A percentile compares a stretch with the other conserved stretches of the same genome.
Conservation (phyloP, 2,113 vertebrate species). For the Galemys pyrenaicus region DNA sequence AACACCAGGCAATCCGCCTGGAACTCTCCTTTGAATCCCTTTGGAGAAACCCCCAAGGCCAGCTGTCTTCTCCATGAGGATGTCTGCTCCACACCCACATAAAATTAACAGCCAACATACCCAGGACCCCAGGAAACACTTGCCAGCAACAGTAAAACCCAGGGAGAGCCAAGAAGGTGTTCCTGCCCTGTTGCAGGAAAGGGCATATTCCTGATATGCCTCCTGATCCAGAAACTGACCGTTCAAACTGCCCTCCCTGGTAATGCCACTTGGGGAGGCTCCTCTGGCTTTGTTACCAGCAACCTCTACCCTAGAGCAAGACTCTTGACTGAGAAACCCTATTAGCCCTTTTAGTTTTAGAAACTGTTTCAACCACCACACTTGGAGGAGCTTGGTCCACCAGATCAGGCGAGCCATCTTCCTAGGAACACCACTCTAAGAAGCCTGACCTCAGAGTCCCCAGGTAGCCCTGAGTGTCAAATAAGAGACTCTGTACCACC, state of each 20-base stretch:
- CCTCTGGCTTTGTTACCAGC: neutral
- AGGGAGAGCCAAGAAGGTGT: neutral
- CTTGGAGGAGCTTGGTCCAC: neutral
- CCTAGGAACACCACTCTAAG: neutral
- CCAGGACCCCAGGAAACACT: neutral
- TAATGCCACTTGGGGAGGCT: neutral
- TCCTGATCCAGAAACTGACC: neutral
- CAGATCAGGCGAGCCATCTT: neutral
- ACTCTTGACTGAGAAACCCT: neutral
- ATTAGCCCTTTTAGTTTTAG: neutral
- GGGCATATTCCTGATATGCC: neutral
- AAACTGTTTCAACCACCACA: neutral
- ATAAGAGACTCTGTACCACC: neutral
- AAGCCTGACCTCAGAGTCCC: neutral
- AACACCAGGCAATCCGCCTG: neutral
- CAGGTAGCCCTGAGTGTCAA: neutral
- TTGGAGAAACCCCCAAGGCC: neutral
- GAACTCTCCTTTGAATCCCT: neutral
- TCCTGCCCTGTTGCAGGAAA: neutral
- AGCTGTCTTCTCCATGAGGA: neutral
- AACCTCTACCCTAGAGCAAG: neutral
- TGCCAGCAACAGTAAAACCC: too few relatives aligned
- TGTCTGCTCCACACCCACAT: neutral
- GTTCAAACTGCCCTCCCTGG: neutral
- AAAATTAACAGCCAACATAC: neutral